Percentiles rank a stretch among this genome's conserved stretches.
phyloP scores from a whole-genome alignment of 2,888 invertebrate genomes.

The Melanostoma scalare region DNA sequence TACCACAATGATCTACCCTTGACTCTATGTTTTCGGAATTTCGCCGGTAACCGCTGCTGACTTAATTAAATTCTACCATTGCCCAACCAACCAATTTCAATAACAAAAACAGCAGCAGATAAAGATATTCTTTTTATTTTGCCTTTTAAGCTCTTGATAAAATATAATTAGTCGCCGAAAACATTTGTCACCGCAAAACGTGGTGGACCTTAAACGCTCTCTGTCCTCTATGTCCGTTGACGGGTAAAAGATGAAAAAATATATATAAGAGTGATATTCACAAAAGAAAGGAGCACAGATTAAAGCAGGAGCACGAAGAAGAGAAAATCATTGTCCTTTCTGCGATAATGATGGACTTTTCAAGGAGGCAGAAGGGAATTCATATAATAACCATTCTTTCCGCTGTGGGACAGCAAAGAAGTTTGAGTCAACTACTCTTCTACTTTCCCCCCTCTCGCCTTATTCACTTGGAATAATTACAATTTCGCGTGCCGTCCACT shows the following conservation, averaged over 20 bases:
- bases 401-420: constrained; percentile 38
- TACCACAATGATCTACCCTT: constrained; percentile 7
- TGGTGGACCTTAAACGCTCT: constrained; percentile 33
- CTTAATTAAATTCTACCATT: constrained; percentile 66
- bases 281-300: constrained; percentile 34
- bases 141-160: constrained; percentile 16
- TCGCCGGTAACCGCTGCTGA: constrained; percentile 60
- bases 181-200: constrained; percentile 68
- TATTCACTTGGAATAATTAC: constrained; percentile 64
- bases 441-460: not conserved
- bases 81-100: constrained; percentile 42
- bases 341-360: constrained; percentile 62
- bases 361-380: constrained; percentile 25
- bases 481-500: constrained; percentile 65
- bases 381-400: constrained; percentile 49
- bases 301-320: constrained; percentile 51
- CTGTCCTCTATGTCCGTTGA: constrained; percentile 2
- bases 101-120: constrained; percentile 12
- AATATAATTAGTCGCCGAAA: constrained; percentile 66
- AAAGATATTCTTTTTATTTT: constrained; percentile 38
- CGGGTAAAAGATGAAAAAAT: constrained; percentile 10
- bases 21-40: constrained; percentile 44
- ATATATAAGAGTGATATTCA: not conserved
- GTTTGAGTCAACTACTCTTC: constrained; percentile 23
- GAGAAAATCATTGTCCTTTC: constrained; percentile 67